Conservation (phyloP, 1,140 invertebrate species). For the Gryon sp. region DNA sequence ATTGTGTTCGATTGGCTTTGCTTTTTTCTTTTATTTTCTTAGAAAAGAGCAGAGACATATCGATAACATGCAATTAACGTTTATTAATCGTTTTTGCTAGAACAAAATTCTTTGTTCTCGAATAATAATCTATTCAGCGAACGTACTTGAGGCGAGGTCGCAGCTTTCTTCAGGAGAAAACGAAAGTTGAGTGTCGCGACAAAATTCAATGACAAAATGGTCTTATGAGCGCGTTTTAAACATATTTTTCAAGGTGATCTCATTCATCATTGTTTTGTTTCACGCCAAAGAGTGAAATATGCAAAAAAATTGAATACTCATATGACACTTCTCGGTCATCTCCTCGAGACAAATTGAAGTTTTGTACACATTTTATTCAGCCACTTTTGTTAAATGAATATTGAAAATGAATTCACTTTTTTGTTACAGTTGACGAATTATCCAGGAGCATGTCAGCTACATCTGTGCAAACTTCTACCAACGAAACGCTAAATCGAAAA, state of each 20-base stretch:
- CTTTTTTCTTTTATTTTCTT: too few species aligned
- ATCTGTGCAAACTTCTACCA: slow-evolving; percentile 37
- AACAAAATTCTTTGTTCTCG: slow-evolving; percentile 34
- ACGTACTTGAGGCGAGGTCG: slow-evolving; percentile 43
- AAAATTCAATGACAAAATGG: slow-evolving; percentile 49
- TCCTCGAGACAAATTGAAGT: neutral
- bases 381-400: too few species aligned
- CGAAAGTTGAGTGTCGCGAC: slow-evolving; percentile 51
- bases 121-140: slow-evolving; percentile 27
- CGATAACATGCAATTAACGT: slow-evolving; percentile 3
- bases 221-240: slow-evolving; percentile 20
- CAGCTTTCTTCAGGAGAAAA: slow-evolving; percentile 60
- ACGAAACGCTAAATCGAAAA: slow-evolving; percentile 37
- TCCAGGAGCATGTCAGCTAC: slow-evolving; percentile 50
- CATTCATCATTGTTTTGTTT: slow-evolving; percentile 17
- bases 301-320: too few species aligned
- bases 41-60: too few species aligned
- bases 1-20: too few species aligned
- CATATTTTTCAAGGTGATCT: slow-evolving; percentile 30
- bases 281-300: neutral
- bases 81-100: slow-evolving; percentile 14
- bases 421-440: slow-evolving; percentile 55
- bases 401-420: too few species aligned
- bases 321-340: too few species aligned
- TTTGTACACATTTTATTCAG: neutral